Conservation (phyloP, 2,888 invertebrate species). For the Therioaphis trifolii region DNA sequence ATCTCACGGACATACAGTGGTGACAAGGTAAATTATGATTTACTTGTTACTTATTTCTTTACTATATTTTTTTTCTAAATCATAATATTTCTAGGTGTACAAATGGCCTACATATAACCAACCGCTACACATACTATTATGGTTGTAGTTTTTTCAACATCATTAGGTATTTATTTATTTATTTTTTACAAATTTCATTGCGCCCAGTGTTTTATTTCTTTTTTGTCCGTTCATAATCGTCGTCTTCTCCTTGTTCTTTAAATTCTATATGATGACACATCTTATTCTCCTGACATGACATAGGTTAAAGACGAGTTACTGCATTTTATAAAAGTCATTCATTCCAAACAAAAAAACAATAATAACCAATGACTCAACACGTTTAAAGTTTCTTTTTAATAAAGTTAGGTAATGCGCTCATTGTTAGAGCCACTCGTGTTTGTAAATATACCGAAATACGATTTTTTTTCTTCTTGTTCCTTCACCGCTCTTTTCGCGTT, state of each 20-base stretch:
- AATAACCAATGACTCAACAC: conserved; percentile 63
- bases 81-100: conserved; percentile 22
- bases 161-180: conserved; percentile 38
- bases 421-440: conserved; percentile 60
- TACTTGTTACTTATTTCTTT: neutral
- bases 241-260: conserved; percentile 46
- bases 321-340: conserved; percentile 62
- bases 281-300: conserved; percentile 58
- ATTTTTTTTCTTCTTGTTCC: conserved; percentile 32
- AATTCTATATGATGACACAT: conserved; percentile 61
- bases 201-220: conserved; percentile 48
- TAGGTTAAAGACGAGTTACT: conserved; percentile 59
- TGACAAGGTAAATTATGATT: conserved; percentile 28
- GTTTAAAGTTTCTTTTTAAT: conserved; percentile 62
- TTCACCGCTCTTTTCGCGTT: conserved; percentile 1
- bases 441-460: conserved; percentile 60
- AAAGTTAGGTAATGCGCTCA: conserved; percentile 61
- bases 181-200: conserved; percentile 28
- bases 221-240: conserved; percentile 45
- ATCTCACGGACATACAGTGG: neutral
- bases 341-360: conserved; percentile 60
- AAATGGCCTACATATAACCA: conserved; percentile 51
- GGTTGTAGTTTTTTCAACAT: conserved; percentile 34
- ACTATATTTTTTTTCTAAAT: conserved; percentile 5
- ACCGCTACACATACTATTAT: neutral